A percentile compares a stretch with the other conserved stretches of the same genome.
These are phyloP conservation scores for Microplitis demolitor DNA, from an alignment of 1,140 invertebrate genomes.

Conservation along the genomic window DNA sequence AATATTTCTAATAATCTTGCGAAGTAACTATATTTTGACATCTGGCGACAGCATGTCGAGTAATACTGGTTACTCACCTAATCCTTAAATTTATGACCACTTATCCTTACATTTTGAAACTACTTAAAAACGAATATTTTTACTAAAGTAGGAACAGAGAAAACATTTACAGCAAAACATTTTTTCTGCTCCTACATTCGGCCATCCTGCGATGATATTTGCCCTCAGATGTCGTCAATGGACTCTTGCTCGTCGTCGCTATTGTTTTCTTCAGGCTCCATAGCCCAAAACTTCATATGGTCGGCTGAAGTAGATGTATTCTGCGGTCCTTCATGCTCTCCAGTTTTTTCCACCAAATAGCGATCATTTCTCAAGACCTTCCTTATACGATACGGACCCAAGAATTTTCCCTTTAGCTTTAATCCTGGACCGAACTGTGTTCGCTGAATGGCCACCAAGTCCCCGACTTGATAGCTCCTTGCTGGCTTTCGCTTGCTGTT, in stretches of 20 bases:
- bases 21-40: no score
- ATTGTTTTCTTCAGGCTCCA: not conserved
- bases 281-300: not conserved
- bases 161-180: no score
- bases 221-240: slow-evolving; percentile 3
- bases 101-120: no score
- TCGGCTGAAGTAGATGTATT: not conserved
- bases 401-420: slow-evolving; percentile 10
- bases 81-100: no score
- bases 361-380: not conserved
- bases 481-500: slow-evolving; percentile 9
- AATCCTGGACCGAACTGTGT: slow-evolving; percentile 17
- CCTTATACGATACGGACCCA: slow-evolving; percentile 18
- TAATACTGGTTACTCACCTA: no score
- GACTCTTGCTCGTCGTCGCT: not conserved
- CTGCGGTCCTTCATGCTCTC: not conserved
- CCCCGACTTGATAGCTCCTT: slow-evolving; percentile 9
- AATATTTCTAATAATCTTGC: no score
- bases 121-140: no score
- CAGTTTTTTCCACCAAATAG: not conserved
- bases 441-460: slow-evolving; percentile 19
- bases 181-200: not conserved
- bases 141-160: no score
- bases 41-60: no score
- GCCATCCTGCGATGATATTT: slow-evolving; percentile 4